A percentile compares a stretch with the other conserved stretches of the same genome.
These are phyloP conservation scores for Caenorhabditis sulstoni DNA, from an alignment of 2,888 invertebrate species.

Conservation along the genomic window DNA sequence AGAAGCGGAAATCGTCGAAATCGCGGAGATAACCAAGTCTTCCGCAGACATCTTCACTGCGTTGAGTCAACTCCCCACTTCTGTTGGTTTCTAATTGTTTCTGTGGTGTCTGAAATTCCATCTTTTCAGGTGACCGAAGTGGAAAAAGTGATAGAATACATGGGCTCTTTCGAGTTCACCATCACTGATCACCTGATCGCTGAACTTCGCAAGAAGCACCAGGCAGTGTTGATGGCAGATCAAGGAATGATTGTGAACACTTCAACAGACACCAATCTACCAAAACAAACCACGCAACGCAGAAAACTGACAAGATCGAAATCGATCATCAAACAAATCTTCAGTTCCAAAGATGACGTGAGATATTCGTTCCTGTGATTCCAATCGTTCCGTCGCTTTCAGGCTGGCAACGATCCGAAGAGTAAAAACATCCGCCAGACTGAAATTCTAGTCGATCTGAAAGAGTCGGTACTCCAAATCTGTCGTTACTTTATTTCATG, in stretches of 20 bases:
- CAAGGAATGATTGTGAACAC: constrained; percentile 93
- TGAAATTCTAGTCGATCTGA: constrained; percentile 96
- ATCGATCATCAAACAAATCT: constrained; percentile 85
- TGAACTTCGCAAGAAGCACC: constrained; percentile 76
- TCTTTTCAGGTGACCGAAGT: constrained; percentile 65
- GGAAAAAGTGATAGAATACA: constrained; percentile 76
- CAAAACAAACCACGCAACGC: constrained; percentile 86
- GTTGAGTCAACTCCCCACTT: constrained; percentile 90
- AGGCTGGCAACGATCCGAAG: constrained; percentile 76
- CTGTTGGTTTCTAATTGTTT: constrained; percentile 13
- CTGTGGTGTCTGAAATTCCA: not conserved
- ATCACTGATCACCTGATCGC: constrained; percentile 76
- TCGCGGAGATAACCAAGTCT: constrained; percentile 85
- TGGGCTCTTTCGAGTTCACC: constrained; percentile 79
- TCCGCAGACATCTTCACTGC: constrained; percentile 98
- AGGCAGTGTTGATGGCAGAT: constrained; percentile 95
- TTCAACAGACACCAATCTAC: constrained; percentile 88
- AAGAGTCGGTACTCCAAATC: constrained; percentile 94
- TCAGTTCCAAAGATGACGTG: constrained; percentile 70
- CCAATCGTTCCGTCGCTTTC: constrained; percentile 17
- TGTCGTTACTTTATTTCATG: constrained; percentile 95
- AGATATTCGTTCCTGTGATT: not conserved
- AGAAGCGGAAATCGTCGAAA: constrained; percentile 88
- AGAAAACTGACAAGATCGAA: constrained; percentile 93
- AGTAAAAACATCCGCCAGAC: constrained; percentile 98